Percentiles rank a stretch among this genome's conserved stretches.
Conservation (phyloP, 2,797 vertebrate genomes). For the Tapirus indicus region DNA sequence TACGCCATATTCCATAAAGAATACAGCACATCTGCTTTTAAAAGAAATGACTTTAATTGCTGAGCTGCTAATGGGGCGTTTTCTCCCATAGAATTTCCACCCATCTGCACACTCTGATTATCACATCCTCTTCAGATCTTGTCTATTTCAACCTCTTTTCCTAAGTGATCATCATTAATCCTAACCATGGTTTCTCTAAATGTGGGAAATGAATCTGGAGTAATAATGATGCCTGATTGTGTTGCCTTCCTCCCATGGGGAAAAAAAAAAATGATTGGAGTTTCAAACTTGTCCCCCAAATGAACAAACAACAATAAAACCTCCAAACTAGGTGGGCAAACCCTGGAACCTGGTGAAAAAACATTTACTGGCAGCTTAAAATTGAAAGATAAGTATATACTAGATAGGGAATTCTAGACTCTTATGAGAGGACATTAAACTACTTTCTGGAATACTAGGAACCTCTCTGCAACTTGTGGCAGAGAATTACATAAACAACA, state of each 20-base stretch:
- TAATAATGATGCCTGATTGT: slow-evolving; percentile 88
- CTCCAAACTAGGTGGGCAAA: slow-evolving; percentile 83
- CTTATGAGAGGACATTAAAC: slow-evolving; percentile 61
- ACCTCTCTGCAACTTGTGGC: background rate
- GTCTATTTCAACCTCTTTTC: slow-evolving; percentile 85
- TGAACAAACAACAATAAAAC: background rate
- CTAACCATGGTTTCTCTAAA: slow-evolving; percentile 85
- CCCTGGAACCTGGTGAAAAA: slow-evolving; percentile 60
- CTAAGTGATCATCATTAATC: slow-evolving; percentile 87
- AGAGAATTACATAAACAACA: slow-evolving; percentile 21
- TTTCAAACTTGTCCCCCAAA: slow-evolving; percentile 65
- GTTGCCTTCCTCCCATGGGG: slow-evolving; percentile 80
- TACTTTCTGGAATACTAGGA: slow-evolving; percentile 75
- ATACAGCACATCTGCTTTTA: slow-evolving; percentile 86
- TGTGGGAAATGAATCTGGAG: slow-evolving; percentile 86
- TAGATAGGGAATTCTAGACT: slow-evolving; percentile 74
- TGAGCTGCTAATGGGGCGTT: slow-evolving; percentile 82
- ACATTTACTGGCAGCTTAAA: slow-evolving; percentile 72
- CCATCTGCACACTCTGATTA: slow-evolving; percentile 87
- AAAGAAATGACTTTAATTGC: slow-evolving; percentile 89
- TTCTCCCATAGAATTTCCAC: slow-evolving; percentile 85
- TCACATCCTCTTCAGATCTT: slow-evolving; percentile 84
- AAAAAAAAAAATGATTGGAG: slow-evolving; percentile 81
- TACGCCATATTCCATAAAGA: slow-evolving; percentile 82
- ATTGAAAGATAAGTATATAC: slow-evolving; percentile 82